Percentiles rank a stretch among this genome's conserved stretches.
These are phyloP conservation scores for Drosophila merina DNA, from an alignment of 2,888 invertebrate genomes.

Conservation along the genomic window DNA sequence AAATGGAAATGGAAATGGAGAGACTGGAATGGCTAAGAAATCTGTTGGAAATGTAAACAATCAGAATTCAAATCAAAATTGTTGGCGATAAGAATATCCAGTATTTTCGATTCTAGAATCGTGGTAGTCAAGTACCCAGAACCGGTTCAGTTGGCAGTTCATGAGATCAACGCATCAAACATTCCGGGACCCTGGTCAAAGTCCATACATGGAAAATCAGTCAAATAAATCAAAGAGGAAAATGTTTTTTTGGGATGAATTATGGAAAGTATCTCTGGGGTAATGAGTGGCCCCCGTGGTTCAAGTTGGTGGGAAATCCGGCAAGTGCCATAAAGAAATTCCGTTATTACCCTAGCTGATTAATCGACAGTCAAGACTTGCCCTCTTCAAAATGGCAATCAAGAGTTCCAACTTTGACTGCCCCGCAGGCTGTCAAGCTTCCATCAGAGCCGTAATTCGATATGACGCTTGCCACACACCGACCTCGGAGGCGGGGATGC, in stretches of 20 bases:
- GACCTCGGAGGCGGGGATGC: neutral
- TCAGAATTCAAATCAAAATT: constrained; percentile 60
- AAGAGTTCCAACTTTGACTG: constrained; percentile 35
- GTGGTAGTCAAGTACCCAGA: constrained; percentile 42
- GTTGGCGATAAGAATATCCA: constrained; percentile 53
- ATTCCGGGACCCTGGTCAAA: constrained; percentile 39
- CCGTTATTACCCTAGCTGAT: constrained; percentile 14
- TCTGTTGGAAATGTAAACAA: constrained; percentile 61
- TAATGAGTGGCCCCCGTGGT: constrained; percentile 12
- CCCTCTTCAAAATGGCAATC: constrained; percentile 28
- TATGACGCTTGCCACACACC: constrained; percentile 54
- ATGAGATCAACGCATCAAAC: constrained; percentile 58
- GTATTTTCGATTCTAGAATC: constrained; percentile 16
- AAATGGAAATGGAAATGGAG: constrained; percentile 38
- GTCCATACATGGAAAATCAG: constrained; percentile 48
- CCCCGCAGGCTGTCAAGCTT: constrained; percentile 3
- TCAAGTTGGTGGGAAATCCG: constrained; percentile 25
- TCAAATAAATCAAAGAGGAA: constrained; percentile 60
- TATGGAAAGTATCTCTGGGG: constrained; percentile 26
- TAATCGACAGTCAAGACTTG: constrained; percentile 11
- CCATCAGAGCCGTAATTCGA: constrained; percentile 51
- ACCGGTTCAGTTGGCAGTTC: constrained; percentile 44
- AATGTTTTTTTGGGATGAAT: constrained; percentile 32
- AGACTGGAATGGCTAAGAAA: constrained; percentile 32
- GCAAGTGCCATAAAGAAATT: constrained; percentile 1